A percentile compares a stretch with the other conserved stretches of the same genome.
Conservation (phyloP, 2,888 invertebrate species). For the Syritta pipiens region DNA sequence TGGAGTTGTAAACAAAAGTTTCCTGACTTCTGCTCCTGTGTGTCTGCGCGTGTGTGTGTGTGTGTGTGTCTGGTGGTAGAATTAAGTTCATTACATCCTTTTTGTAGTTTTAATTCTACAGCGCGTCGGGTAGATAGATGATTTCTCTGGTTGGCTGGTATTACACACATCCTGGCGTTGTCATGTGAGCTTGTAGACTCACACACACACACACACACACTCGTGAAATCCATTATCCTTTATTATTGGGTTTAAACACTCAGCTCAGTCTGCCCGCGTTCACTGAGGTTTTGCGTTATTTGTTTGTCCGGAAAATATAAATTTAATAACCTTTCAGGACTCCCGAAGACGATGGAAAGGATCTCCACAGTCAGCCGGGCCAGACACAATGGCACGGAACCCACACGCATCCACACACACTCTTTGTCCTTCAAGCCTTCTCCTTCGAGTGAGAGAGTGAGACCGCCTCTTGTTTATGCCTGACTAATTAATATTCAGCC, state of each 20-base stretch:
- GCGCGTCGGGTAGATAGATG: constrained; percentile 17
- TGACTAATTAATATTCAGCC: constrained; percentile 68
- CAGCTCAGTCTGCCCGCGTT: background rate
- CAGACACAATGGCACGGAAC: constrained; percentile 45
- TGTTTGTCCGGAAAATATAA: constrained; percentile 65
- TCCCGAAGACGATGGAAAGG: background rate
- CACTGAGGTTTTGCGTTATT: constrained; percentile 36
- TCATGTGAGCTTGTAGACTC: constrained; percentile 46
- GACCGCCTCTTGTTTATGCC: constrained; percentile 66
- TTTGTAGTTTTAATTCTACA: constrained; percentile 64
- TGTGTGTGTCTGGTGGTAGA: constrained; percentile 38
- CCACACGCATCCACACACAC: background rate
- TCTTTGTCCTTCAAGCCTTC: no score
- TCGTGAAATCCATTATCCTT: constrained; percentile 62
- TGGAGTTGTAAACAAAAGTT: constrained; percentile 54
- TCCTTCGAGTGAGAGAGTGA: no score
- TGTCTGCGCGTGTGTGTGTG: background rate
- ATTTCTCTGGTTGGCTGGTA: constrained; percentile 20
- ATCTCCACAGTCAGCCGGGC: constrained; percentile 20
- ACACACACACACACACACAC: no score
- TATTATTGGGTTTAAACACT: constrained; percentile 49
- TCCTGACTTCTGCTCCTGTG: constrained; percentile 21
- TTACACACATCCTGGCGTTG: constrained; percentile 40
- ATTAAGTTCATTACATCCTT: constrained; percentile 67
- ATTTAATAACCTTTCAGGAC: constrained; percentile 65